Conservation (phyloP, 2,797 vertebrate genomes). For the Pampus argenteus region DNA sequence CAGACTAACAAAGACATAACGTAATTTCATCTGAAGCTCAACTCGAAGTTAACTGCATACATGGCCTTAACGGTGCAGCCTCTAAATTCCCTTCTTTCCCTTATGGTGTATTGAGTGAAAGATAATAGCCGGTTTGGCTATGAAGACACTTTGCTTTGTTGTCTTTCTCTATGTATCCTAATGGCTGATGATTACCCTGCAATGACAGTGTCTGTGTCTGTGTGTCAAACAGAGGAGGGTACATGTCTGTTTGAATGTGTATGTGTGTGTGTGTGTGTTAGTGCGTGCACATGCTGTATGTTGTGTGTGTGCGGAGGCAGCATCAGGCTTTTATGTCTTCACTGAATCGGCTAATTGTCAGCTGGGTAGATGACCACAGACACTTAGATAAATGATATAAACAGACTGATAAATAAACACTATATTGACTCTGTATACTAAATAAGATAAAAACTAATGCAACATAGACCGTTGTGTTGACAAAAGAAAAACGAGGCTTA, state of each 20-base stretch:
- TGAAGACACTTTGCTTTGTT: slow-evolving; percentile 76
- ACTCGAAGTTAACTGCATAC: slow-evolving; percentile 61
- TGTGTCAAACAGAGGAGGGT: slow-evolving; percentile 63
- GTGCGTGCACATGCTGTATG: not conserved
- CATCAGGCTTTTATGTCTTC: slow-evolving; percentile 52
- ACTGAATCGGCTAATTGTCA: slow-evolving; percentile 70
- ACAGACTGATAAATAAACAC: slow-evolving; percentile 26
- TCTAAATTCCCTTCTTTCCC: slow-evolving; percentile 51
- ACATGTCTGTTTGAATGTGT: slow-evolving; percentile 27
- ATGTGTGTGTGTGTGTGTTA: slow-evolving; percentile 1
- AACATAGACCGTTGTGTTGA: not conserved
- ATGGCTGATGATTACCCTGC: slow-evolving; percentile 74
- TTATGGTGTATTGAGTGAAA: slow-evolving; percentile 70
- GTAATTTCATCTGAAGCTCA: slow-evolving; percentile 56
- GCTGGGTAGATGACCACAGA: slow-evolving; percentile 10
- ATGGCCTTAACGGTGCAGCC: slow-evolving; percentile 33
- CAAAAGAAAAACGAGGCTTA: not conserved
- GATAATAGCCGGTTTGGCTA: slow-evolving; percentile 71
- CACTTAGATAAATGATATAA: slow-evolving; percentile 17
- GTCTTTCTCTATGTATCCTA: slow-evolving; percentile 72
- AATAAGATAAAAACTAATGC: not conserved
- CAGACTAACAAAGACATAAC: slow-evolving; percentile 60
- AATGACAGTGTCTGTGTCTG: slow-evolving; percentile 72
- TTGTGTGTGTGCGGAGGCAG: slow-evolving; percentile 13
- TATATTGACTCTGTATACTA: not conserved